Evolutionary conservation across 1,140 invertebrate genomes (phyloP).

Genomic region (Zaprionus taronus): DNA sequence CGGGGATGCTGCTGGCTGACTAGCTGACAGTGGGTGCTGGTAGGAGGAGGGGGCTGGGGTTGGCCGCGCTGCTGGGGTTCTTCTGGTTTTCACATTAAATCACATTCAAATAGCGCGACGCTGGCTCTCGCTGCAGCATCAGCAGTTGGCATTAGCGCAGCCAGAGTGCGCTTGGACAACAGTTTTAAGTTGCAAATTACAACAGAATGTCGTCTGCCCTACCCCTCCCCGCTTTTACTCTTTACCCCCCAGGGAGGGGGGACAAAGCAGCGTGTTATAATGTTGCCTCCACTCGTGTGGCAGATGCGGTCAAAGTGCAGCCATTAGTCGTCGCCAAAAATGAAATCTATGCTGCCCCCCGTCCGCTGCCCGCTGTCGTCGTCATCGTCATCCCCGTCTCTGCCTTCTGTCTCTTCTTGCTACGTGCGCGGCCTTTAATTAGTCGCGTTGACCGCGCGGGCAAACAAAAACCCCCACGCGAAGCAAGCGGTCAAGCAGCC

Average conservation of each 20-base stretch:
- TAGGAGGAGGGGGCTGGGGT: background rate
- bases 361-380: background rate
- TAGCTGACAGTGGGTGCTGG: no score
- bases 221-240: background rate
- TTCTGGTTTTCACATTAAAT: slow-evolving; percentile 54
- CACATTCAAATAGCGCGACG: slow-evolving; percentile 48
- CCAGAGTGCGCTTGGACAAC: slow-evolving; percentile 50
- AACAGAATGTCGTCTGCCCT: slow-evolving; percentile 31
- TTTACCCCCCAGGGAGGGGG: background rate
- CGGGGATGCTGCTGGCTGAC: background rate
- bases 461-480: slow-evolving; percentile 23
- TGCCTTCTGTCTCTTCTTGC: background rate
- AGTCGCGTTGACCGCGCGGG: slow-evolving; percentile 45
- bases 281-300: slow-evolving; percentile 41
- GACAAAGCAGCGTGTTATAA: slow-evolving; percentile 10
- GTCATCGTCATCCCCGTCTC: no score
- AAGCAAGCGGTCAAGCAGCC: background rate
- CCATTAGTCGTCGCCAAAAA: slow-evolving; percentile 76
- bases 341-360: slow-evolving; percentile 62
- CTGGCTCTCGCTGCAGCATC: slow-evolving; percentile 42
- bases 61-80: background rate
- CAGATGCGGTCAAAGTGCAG: slow-evolving; percentile 66
- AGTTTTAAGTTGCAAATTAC: slow-evolving; percentile 68
- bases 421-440: slow-evolving; percentile 76
- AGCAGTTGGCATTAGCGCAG: slow-evolving; percentile 51